Base-by-base conservation (phyloP, 2,888 invertebrate species). In the Lepidocyrtinus sp. region DNA sequence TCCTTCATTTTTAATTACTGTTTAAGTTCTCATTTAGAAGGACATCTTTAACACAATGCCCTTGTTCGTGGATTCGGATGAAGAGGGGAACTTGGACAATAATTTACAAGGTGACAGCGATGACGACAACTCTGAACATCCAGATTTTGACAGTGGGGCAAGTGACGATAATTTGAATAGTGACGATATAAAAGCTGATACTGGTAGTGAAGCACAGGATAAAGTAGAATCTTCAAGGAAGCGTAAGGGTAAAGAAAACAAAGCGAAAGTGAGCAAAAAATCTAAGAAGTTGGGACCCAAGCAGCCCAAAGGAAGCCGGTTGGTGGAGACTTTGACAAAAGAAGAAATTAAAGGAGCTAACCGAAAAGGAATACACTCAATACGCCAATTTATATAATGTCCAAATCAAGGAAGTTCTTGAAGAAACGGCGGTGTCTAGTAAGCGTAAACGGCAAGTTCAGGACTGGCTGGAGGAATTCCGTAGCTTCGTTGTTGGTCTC, bases 331-430 rank as follows among this genome's bases (percentile, higher is more conserved):
- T 21, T 59, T 83, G 46, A 72, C 80, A 0, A 62, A 36, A 7
- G 27, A 74, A n/a, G 82, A 83, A 62, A 75, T 79, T n/a, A 9
- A 74, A 81, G 45, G 75, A 82, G 24, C 62, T 84, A 15, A 67
- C 73, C 7, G 83, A 75, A n/a, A 75, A 81, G 27, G 79, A 84
- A 26, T 72, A 79, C 65, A 25, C 80, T 0, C 78, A 76, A 21
- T 75, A 82, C 17, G 76, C 81, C 7, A 85, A 85, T 61, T 61
- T 85, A 70, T 83, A 85, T 24, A 74, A 77, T 67, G 81, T 83
- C 45, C 78, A 86, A 82, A 80, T 84, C 24, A 72, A 83, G 64
- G 86, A 83, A 24, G 78, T 86, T 2, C 63, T 86, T 55, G 19
- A 76, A 15, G 86, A 86, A 50, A 50, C 82, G 5, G 55, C 27